Base-by-base conservation (phyloP, 2,888 invertebrate species). In the Aphrophora alni region DNA sequence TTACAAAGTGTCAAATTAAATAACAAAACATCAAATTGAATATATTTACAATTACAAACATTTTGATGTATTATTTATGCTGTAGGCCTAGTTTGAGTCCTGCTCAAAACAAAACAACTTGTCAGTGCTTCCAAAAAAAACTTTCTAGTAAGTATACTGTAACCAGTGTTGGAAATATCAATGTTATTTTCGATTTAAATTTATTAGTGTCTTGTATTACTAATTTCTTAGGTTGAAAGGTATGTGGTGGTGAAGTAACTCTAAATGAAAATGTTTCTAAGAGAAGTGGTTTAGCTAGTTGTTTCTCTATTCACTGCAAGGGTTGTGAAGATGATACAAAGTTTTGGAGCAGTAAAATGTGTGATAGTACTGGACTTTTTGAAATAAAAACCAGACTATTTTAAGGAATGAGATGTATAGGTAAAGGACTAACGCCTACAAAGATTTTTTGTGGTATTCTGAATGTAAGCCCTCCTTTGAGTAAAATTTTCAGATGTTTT, bases 371-470 rank as follows among this genome's bases (percentile, higher is more conserved):
- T 8, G 44, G 14, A 44, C 44, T 44, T 44, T 74, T 74, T 38
- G 73, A 74, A 21, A 74, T 74, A 38, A 28, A 74, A 2, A 38
- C n/a, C 0, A 74, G 74, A 74, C 25, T 74, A 38, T 74, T 38
- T n/a, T 74, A 74, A n/a, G 74, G 38, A 5, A 28, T 74, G 74
- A 74, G 74, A 38, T 74, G 38, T 38, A 74, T 74, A 24, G 74
- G 74, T 28, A 74, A 38, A 38, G 74, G 74, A 74, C 38, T 28
- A 14, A 28, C 27, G 4, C 28, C 8, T 17, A 8, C 38, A 74
- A 74, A 74, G 38, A n/a, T 38, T 17, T 21, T 74, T 21, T 73
- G 73, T 14, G 73, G 27, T 27, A 73, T 73, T 25, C 21, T 74
- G 38, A 74, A 38, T 73, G 21, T 73, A 21, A 28, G 73, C 28